Conservation (phyloP, 2,888 invertebrate species). For the Teleogryllus oceanicus region DNA sequence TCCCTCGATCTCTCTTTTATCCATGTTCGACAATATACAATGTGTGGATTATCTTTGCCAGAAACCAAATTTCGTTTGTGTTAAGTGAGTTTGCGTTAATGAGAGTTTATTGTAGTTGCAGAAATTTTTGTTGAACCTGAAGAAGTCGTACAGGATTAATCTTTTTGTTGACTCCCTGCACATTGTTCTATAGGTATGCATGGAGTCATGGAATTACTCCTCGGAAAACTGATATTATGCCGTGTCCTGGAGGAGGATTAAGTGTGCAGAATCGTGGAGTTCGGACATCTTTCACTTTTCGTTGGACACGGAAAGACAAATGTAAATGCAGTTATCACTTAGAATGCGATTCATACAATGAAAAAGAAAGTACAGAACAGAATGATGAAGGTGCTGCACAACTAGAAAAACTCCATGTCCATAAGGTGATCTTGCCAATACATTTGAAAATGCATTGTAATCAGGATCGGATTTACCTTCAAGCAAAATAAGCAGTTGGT, state of each 20-base stretch:
- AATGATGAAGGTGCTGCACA: conserved; percentile 56
- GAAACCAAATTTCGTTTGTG: no score
- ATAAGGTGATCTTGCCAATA: conserved; percentile 52
- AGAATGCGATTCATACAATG: conserved; percentile 62
- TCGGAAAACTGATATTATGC: conserved; percentile 71
- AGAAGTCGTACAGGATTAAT: no score
- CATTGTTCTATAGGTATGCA: conserved; percentile 55
- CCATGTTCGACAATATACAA: no score
- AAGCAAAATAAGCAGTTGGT: no score
- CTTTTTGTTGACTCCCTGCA: no score
- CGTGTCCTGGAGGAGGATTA: conserved; percentile 52
- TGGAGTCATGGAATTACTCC: conserved; percentile 89
- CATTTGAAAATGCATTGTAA: no score
- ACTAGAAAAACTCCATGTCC: conserved; percentile 74
- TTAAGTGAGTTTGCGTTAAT: no score
- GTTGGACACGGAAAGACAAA: conserved; percentile 57
- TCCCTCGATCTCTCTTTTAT: no score
- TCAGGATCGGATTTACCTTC: no score
- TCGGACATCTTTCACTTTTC: conserved; percentile 83
- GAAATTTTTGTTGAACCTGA: no score
- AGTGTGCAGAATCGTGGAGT: conserved; percentile 55
- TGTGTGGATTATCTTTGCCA: no score
- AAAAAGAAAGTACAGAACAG: conserved; percentile 40
- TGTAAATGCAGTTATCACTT: conserved; percentile 63
- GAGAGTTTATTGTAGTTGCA: no score